These are phyloP conservation scores for Nemotelus pantherinus DNA, from an alignment of 2,888 invertebrate species.

Conservation along the genomic window DNA sequence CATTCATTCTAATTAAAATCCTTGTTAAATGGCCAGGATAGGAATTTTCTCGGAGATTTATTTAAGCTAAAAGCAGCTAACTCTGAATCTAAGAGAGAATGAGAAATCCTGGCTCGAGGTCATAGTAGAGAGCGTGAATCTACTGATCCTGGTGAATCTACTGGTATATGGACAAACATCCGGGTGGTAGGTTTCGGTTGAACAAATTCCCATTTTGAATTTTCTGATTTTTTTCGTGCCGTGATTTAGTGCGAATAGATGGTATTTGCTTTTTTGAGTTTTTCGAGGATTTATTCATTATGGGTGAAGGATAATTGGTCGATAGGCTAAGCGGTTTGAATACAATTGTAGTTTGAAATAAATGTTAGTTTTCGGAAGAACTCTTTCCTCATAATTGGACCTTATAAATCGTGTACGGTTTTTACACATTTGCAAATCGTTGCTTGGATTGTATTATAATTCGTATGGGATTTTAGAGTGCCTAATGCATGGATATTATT, in stretches of 20 bases:
- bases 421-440: too few relatives aligned
- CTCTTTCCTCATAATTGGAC: neutral
- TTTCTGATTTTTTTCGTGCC: conserved; percentile 5
- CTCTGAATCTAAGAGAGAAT: conserved; percentile 45
- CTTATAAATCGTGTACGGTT: too few relatives aligned
- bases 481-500: too few relatives aligned
- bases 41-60: conserved; percentile 50
- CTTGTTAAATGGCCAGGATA: conserved; percentile 49
- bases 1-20: conserved; percentile 50
- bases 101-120: conserved; percentile 27
- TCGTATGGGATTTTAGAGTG: too few relatives aligned
- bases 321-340: neutral
- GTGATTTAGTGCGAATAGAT: conserved; percentile 29
- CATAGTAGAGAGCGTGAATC: neutral
- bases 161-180: too few relatives aligned
- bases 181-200: neutral
- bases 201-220: conserved; percentile 16
- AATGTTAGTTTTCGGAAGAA: neutral
- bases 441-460: too few relatives aligned
- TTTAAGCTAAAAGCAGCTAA: conserved; percentile 44
- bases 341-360: neutral
- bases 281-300: conserved; percentile 35
- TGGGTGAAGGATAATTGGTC: conserved; percentile 18
- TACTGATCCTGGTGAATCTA: neutral
- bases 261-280: conserved; percentile 19